These are phyloP conservation scores for Scleropages formosus DNA, from an alignment of 2,797 vertebrate genomes.

Conservation along the genomic window DNA sequence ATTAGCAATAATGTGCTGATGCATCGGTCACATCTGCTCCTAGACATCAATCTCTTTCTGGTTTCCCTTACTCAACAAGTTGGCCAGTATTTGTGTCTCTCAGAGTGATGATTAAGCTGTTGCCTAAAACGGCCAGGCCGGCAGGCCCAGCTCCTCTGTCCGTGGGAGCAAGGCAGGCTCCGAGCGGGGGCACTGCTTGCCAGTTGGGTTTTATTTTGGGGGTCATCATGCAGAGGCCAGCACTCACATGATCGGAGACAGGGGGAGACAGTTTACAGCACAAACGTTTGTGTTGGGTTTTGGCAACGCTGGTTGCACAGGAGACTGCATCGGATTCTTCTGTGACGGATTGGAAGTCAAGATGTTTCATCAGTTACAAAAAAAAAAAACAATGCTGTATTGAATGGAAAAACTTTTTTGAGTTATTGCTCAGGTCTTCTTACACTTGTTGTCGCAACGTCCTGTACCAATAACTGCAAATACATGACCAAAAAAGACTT, in stretches of 20 bases:
- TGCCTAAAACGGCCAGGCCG: conserved; percentile 70
- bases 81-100: conserved; percentile 70
- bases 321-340: conserved; percentile 47
- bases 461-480: no score
- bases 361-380: neutral
- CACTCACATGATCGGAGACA: conserved; percentile 50
- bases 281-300: conserved; percentile 55
- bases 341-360: conserved; percentile 16
- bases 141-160: conserved; percentile 34
- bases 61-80: conserved; percentile 72
- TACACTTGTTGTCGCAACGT: no score
- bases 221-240: conserved; percentile 44
- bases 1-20: conserved; percentile 55
- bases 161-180: conserved; percentile 53
- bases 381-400: conserved; percentile 11
- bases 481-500: no score
- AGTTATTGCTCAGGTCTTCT: no score
- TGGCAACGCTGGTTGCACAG: conserved; percentile 34
- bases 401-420: conserved; percentile 1
- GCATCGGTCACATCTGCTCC: conserved; percentile 68
- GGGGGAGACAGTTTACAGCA: conserved; percentile 52
- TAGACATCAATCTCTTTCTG: conserved; percentile 61
- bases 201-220: conserved; percentile 64
- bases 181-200: conserved; percentile 41
- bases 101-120: conserved; percentile 76